Base-by-base conservation (phyloP, 2,113 vertebrate genomes). In the Notarius quadriscutis region DNA sequence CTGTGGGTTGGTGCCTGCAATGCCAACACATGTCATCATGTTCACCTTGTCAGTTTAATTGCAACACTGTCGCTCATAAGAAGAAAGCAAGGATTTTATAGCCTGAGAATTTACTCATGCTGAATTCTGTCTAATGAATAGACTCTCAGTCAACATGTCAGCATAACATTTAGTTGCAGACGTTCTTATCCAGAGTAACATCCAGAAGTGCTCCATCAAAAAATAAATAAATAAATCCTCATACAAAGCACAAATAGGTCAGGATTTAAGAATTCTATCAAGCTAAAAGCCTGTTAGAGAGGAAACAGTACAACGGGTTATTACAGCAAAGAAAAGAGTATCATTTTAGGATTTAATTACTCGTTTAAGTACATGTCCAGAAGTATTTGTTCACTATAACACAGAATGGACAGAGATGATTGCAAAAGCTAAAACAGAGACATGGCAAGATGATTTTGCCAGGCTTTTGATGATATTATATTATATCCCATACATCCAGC, bases 21-120 rank as follows among this genome's bases (percentile, higher is more conserved):
- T 86, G 87, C 14, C 79, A 62, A 67, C 12, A 41, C 62, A 69
- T 77, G 71, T 87, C 75, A 81, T 72, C 51, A 65, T 48, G 60
- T 88, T 89, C 86, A 85, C 78, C 65, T 63, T 90, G 81, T 84
- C 84, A 55, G 22, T 86, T 87, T 90, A 90, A 91, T 91, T 87
- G 65, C 67, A 78, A 41, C 58, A 60, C 69, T 75, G 89, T 87
- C 90, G 90, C 20, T 81, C 74, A 86, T 15, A 12, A 53, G n/a
- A 48, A 10, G 10, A 84, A 57, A 74, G 48, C 48, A 48, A 87
- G 63, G 53, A 71, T 81, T 62, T 84, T 88, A 18, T 67, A 11
- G 53, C 69, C 18, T 48, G 14, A 10, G 8, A 60, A 2, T 34
- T 58, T 34, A 78, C 78, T 69, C 7, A 9, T 27, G 15, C 51